Evolutionary conservation across 2,113 vertebrate species (phyloP), one percentile per base, ranked within the genome.

Genomic region (Salvelinus namaycush): DNA sequence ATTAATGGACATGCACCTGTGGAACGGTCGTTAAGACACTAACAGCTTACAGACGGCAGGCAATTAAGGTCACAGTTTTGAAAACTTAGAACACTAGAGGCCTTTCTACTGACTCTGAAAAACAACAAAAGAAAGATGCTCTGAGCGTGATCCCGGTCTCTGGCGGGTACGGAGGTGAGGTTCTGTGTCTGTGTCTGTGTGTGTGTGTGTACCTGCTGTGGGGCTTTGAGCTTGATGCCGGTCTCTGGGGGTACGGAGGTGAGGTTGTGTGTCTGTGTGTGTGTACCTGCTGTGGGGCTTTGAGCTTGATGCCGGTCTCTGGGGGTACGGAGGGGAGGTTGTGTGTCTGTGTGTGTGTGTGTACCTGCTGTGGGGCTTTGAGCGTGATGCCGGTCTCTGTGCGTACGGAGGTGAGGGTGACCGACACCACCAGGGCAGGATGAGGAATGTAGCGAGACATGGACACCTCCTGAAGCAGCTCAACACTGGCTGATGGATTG

Each of bases 401-500:
- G 12, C 39, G 29, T 39, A 1, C 6, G 76, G 3, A 71, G 62
- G 44, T 62, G 9, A 68, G 16, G 94, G 97, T 99, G 90, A 99
- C 96, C 34, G 97, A 99, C 73, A 99, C 96, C 39, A 99, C 97
- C 31, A 99, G 94, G 81, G 94, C 96, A 12, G 98, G 97, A 80
- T 99, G 98, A 89, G 98, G 97, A 90, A 99, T 99, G 86, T 99
- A 99, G 76, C 96, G 97, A 39, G 97, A 98, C 97, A 99, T 99
- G 3, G 98, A 97, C 29, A 99, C 96, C 83, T 99, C 97, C 89
- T 99, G 98, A 80, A 99, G 93, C 89, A 99, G 87, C 29, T 98
- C 96, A 89, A 99, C 92, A 88, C 89, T 93, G 78, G 94, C 96
- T 49, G 94, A 94, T 14, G 95, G 94, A 73, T 92, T 95, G 65